Evolutionary conservation across 2,113 vertebrate genomes (phyloP).

Genomic region (Nycticebus coucang): DNA sequence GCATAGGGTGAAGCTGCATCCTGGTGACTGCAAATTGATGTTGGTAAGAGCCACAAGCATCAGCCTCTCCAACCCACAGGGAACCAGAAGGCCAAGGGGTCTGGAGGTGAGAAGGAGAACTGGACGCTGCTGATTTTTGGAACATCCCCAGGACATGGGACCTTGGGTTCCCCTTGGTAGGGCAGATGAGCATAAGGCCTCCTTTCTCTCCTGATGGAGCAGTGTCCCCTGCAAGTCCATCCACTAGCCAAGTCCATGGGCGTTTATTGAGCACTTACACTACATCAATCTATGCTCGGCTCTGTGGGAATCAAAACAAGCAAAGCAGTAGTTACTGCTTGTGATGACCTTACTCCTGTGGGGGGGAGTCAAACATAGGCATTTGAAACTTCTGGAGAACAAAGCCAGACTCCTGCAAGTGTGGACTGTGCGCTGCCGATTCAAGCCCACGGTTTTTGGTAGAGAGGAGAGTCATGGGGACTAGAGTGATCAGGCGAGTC

Average conservation of each 20-base stretch:
- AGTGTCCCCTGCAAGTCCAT: neutral
- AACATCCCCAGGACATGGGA: neutral
- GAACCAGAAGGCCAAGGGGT: neutral
- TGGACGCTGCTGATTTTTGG: neutral
- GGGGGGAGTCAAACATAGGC: neutral
- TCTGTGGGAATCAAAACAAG: constrained; percentile 52
- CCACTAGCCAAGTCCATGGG: constrained; percentile 31
- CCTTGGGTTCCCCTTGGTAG: neutral
- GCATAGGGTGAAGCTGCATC: constrained; percentile 56
- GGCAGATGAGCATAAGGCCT: neutral
- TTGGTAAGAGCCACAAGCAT: neutral
- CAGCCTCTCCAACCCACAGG: neutral
- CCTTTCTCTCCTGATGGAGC: neutral
- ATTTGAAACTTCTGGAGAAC: neutral
- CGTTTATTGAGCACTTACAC: constrained; percentile 36
- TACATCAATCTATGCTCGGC: neutral
- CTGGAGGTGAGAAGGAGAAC: neutral
- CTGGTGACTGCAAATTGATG: constrained; percentile 59
- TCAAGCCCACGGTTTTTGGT: neutral
- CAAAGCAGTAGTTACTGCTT: neutral
- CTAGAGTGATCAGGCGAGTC: too few species aligned
- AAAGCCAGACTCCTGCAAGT: neutral
- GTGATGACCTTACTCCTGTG: neutral
- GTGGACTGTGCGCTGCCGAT: neutral
- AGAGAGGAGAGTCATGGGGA: neutral